These are phyloP conservation scores for Acrocephalus kingi DNA, from an alignment of 2,113 vertebrate genomes.

Conservation along the genomic window DNA sequence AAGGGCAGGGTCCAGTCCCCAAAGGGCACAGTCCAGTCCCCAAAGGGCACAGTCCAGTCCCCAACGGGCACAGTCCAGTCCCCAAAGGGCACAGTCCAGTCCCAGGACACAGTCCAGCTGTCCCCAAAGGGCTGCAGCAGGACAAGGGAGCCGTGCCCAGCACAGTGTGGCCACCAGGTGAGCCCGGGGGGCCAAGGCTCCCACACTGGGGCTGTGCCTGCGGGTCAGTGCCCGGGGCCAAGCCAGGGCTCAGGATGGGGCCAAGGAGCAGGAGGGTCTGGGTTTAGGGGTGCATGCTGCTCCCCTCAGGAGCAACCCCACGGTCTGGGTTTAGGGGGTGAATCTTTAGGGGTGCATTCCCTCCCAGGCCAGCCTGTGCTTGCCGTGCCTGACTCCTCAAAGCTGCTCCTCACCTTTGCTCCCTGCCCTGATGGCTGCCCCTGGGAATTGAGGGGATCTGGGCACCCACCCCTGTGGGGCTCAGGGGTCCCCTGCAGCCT, in stretches of 20 bases:
- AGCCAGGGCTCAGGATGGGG: neutral
- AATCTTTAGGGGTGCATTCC: neutral
- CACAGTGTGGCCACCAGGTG: fast-evolving
- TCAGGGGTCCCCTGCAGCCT: neutral
- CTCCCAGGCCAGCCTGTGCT: neutral
- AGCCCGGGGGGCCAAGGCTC: neutral
- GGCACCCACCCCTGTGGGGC: fast-evolving
- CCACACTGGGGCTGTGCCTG: fast-evolving
- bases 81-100: no score
- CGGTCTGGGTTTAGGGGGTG: neutral
- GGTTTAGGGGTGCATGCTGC: neutral
- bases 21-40: no score
- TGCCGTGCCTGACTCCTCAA: no score
- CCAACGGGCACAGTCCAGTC: neutral
- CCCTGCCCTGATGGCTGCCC: fast-evolving
- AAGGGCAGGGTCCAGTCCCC: neutral
- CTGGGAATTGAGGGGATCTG: neutral
- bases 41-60: neutral
- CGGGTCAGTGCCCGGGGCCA: fast-evolving
- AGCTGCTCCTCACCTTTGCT: fast-evolving
- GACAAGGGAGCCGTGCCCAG: neutral
- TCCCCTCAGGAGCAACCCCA: no score
- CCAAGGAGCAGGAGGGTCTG: neutral
- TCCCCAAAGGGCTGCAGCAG: fast-evolving
- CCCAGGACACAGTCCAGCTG: neutral